These are phyloP conservation scores for Sinonovacula constricta DNA, from an alignment of 1,140 invertebrate species.

Conservation along the genomic window DNA sequence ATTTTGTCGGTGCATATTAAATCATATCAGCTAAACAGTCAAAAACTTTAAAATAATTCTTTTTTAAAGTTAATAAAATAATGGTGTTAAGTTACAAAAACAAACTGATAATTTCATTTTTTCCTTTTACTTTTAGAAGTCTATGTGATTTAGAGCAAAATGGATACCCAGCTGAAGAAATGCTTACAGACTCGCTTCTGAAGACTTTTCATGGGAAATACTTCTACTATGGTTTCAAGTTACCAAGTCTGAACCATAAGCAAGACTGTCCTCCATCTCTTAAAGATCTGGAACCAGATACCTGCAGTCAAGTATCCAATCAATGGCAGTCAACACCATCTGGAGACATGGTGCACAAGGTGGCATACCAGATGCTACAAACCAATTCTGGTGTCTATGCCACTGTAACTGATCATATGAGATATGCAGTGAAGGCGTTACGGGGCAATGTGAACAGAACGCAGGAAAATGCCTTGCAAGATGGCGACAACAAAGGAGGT, in stretches of 20 bases:
- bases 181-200: constrained; percentile 30
- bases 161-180: constrained; percentile 32
- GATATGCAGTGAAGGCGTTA: constrained; percentile 15
- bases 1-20: no score
- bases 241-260: neutral
- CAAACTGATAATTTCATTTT: no score
- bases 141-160: constrained; percentile 27
- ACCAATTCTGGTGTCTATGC: constrained; percentile 22
- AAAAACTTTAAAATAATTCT: no score
- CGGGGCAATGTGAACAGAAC: no score
- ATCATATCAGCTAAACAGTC: no score
- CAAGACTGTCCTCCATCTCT: neutral
- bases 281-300: constrained; percentile 21
- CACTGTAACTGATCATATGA: constrained; percentile 39
- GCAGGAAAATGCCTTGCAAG: neutral
- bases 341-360: constrained; percentile 27
- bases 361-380: constrained; percentile 41
- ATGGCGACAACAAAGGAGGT: neutral
- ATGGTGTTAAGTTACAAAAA: no score
- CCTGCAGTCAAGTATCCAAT: neutral
- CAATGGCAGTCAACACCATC: constrained; percentile 20
- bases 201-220: constrained; percentile 45
- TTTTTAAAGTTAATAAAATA: no score
- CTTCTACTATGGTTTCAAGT: constrained; percentile 47
- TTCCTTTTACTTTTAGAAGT: constrained; percentile 25